These are phyloP conservation scores for Apis dorsata DNA, from an alignment of 1,140 invertebrate genomes.

Conservation along the genomic window DNA sequence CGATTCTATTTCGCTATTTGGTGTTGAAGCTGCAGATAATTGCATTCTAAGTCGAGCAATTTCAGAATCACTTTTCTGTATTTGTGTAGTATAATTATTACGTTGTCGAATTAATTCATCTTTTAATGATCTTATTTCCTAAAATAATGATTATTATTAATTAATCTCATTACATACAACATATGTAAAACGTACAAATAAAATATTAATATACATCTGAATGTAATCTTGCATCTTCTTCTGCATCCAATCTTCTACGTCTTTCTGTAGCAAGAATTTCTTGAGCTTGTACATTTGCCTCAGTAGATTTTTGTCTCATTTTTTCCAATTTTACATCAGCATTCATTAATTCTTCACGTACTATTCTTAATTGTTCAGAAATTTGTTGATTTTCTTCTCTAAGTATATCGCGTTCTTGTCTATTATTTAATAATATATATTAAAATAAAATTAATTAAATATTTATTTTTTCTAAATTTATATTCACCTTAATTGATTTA, in stretches of 20 bases:
- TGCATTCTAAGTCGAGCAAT: slow-evolving; percentile 83
- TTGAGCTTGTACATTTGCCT: slow-evolving; percentile 78
- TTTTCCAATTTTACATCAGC: slow-evolving; percentile 78
- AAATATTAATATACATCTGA: slow-evolving; percentile 74
- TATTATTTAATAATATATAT: slow-evolving; percentile 54
- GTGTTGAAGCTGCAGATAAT: slow-evolving; percentile 79
- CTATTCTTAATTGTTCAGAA: slow-evolving; percentile 80
- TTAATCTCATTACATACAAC: background rate
- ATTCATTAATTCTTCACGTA: slow-evolving; percentile 81
- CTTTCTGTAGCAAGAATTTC: slow-evolving; percentile 82
- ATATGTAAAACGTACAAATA: slow-evolving; percentile 15
- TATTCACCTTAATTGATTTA: slow-evolving; percentile 79
- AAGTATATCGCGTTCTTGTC: slow-evolving; percentile 83
- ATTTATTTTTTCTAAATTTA: slow-evolving; percentile 12
- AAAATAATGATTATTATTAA: slow-evolving; percentile 50
- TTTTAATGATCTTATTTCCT: slow-evolving; percentile 83
- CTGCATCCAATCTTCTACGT: slow-evolving; percentile 80
- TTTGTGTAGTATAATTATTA: slow-evolving; percentile 78
- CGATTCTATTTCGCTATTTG: slow-evolving; percentile 84
- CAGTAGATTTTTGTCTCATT: slow-evolving; percentile 72
- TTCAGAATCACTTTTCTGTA: slow-evolving; percentile 83
- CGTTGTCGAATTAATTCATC: slow-evolving; percentile 82
- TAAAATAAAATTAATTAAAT: background rate
- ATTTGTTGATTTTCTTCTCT: slow-evolving; percentile 83
- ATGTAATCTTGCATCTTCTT: slow-evolving; percentile 82